These are phyloP conservation scores for Pterocles gutturalis DNA, from an alignment of 2,113 vertebrate genomes.

Conservation along the genomic window DNA sequence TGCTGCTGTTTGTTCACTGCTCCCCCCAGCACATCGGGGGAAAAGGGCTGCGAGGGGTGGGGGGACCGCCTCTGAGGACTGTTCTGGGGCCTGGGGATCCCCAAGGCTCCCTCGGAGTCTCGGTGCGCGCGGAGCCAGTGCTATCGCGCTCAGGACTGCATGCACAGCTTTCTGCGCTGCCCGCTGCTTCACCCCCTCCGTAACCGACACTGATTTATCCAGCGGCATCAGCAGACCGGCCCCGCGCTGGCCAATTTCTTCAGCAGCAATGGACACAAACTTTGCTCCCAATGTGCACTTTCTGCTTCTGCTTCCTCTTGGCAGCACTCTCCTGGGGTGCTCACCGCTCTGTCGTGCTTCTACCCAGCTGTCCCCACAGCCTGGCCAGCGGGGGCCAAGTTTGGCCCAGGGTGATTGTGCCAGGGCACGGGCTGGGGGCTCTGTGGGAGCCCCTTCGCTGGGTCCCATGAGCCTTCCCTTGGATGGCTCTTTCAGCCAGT, in stretches of 20 bases:
- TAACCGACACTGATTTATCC: not conserved
- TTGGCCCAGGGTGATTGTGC: rapidly evolving
- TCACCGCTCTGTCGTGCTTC: not conserved
- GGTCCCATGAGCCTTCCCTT: not conserved
- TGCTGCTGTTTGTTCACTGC: not conserved
- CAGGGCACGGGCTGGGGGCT: not conserved
- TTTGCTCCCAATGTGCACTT: not conserved
- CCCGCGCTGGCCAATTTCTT: not conserved
- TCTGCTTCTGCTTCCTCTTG: not conserved
- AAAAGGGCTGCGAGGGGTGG: not conserved
- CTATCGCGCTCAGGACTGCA: not conserved
- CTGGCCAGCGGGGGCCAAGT: not conserved
- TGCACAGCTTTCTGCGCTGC: not conserved
- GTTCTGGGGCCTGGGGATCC: not conserved
- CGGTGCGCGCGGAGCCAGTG: not conserved
- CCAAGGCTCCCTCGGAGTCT: not conserved
- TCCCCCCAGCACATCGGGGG: not conserved
- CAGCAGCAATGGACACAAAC: not conserved
- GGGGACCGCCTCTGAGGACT: not conserved
- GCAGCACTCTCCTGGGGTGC: not conserved
- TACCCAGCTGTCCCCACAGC: not conserved
- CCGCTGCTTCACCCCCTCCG: not conserved
- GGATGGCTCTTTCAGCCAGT: rapidly evolving
- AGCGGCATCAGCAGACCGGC: not conserved
- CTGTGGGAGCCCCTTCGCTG: rapidly evolving